Conservation (phyloP, 2,888 invertebrate genomes). For the Philonicus albiceps region DNA sequence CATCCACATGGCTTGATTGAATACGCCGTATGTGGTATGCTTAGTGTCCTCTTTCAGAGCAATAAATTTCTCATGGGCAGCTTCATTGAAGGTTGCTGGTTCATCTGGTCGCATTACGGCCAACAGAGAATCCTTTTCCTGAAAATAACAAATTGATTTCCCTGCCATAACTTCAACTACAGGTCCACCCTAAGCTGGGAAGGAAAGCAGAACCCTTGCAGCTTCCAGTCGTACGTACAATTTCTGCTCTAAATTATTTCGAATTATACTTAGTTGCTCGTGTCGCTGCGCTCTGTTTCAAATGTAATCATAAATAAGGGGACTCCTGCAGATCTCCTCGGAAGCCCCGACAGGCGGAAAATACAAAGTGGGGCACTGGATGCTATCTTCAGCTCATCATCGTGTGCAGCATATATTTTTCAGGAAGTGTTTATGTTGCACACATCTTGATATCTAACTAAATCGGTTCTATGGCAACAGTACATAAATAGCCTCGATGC, state of each 20-base stretch:
- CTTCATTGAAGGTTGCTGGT: not conserved
- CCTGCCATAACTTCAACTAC: not conserved
- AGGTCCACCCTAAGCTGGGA: not conserved
- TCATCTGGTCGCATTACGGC: not conserved
- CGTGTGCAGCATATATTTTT: not conserved
- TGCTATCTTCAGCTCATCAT: not conserved
- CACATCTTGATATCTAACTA: not conserved
- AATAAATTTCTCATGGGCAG: not conserved
- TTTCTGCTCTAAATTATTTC: not conserved
- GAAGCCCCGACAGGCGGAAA: not conserved
- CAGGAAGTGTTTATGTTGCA: not conserved
- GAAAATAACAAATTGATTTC: conserved; percentile 28
- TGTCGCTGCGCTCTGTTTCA: not conserved
- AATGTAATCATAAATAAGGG: not conserved
- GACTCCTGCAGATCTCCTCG: not conserved
- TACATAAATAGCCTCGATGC: not conserved
- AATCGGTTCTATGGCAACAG: not conserved
- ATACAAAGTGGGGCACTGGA: not conserved
- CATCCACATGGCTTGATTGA: not conserved
- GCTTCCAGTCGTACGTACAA: not conserved
- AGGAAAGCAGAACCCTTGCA: not conserved
- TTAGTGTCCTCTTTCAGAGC: not conserved
- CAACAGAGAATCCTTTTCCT: not conserved
- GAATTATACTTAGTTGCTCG: not conserved
- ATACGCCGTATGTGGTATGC: not conserved